Conservation (phyloP, 2,888 invertebrate genomes). For the Scelioninae gen. 1 region DNA sequence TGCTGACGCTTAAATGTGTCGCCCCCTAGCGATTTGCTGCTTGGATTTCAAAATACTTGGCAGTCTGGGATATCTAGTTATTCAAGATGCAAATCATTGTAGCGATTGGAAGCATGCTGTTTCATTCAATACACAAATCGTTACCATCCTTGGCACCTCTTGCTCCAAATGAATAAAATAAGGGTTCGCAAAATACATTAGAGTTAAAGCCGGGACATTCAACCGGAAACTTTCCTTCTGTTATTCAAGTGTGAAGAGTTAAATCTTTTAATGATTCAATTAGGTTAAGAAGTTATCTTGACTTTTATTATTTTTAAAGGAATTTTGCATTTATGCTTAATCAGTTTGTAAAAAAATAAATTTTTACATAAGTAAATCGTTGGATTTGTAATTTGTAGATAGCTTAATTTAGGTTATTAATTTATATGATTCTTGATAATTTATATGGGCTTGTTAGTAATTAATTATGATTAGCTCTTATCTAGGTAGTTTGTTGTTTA, state of each 20-base stretch:
- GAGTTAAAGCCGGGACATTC: not conserved
- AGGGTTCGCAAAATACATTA: constrained; percentile 7
- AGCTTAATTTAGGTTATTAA: too few species aligned
- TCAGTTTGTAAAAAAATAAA: too few species aligned
- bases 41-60: constrained; percentile 57
- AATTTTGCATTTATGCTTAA: too few species aligned
- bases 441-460: too few species aligned
- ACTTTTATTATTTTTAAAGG: too few species aligned
- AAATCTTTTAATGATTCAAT: too few species aligned
- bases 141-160: constrained; percentile 30
- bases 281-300: too few species aligned
- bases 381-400: too few species aligned
- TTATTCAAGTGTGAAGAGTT: not conserved
- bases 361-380: too few species aligned
- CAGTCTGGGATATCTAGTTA: constrained; percentile 34
- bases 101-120: constrained; percentile 43
- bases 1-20: constrained; percentile 63
- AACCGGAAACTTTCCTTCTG: not conserved
- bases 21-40: constrained; percentile 64
- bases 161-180: constrained; percentile 8
- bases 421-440: too few species aligned
- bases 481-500: too few species aligned
- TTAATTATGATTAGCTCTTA: too few species aligned
- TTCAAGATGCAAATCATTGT: constrained; percentile 52
- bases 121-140: constrained; percentile 48